phyloP scores from a whole-genome alignment of 2,888 invertebrate species.

The Orthosia gothica region DNA sequence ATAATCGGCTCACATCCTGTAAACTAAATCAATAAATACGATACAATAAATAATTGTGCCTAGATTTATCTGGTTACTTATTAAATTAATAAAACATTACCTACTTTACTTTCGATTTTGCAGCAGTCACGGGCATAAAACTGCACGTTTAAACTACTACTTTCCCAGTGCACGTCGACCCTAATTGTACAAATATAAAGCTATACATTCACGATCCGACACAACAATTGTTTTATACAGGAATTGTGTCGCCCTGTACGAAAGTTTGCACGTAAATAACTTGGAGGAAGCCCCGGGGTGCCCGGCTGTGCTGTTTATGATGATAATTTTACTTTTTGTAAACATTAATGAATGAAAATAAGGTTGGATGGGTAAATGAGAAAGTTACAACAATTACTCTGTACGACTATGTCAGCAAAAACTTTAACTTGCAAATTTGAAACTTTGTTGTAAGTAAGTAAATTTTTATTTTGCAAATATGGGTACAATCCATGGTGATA shows the following conservation, averaged over 20 bases:
- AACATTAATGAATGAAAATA: constrained; percentile 64
- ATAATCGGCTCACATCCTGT: constrained; percentile 6
- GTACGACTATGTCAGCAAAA: no score
- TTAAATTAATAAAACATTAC: not conserved
- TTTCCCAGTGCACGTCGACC: constrained; percentile 7
- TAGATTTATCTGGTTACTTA: not conserved
- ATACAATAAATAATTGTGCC: not conserved
- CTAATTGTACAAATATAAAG: constrained; percentile 53
- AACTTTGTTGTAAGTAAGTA: no score
- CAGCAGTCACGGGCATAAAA: not conserved
- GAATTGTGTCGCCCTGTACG: constrained; percentile 59
- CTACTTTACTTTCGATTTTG: not conserved
- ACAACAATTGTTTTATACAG: constrained; percentile 66
- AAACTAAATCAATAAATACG: not conserved
- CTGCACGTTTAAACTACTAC: not conserved
- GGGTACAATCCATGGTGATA: no score
- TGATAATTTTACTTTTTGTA: constrained; percentile 66
- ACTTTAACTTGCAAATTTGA: not conserved
- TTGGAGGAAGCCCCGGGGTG: constrained; percentile 63
- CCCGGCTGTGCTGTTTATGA: constrained; percentile 60
- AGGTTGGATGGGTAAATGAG: constrained; percentile 48
- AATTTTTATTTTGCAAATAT: no score
- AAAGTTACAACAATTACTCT: constrained; percentile 29
- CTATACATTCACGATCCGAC: constrained; percentile 56
- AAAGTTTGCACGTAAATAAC: constrained; percentile 70